Base-by-base conservation (phyloP, 1,140 invertebrate genomes). In the Kradibia gibbosae region DNA sequence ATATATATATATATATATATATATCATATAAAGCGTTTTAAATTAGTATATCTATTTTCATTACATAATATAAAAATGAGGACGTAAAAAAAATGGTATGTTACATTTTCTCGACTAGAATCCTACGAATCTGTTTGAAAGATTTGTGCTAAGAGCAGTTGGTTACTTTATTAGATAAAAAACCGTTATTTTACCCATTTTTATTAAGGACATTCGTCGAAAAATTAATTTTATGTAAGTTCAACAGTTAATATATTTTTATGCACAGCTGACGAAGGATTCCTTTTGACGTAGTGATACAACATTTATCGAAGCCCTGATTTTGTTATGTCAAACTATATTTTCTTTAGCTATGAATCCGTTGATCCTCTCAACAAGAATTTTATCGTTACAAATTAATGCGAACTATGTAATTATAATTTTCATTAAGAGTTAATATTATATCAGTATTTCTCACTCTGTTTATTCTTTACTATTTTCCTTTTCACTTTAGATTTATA, bases 401-500 rank as follows among this genome's bases (percentile, higher is more conserved):
- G 57, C 13, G 11, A 8, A 42, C 17, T 75, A 60, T 60, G 17
- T 55, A 31, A 45, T 28, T 42, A 60, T 11, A 48, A 20, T 50
- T 57, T 28, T 42, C 50, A 65, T 50, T 67, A 42, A 67, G 62
- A 78, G 60, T 34, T 39, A 78, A 78, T 78, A 28, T 71, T 71
- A 36, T 42, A 53, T 55, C 20, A 3, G 8, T n/a, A 72, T 85
- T 39, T 85, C 55, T 83, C 70, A 71, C 72, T 72, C 78, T 85
- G 50, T 85, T 60, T 83, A 39, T 84, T 83, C 70, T 78, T 80
- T 53, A 79, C 50, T 79, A 75, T 50, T 78, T 81, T 82, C 45
- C 79, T 84, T 39, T 81, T 82, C 73, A 81, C 82, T 81, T 76
- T 82, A 82, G 83, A 83, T 77, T 76, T 82, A 82, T 83, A 53